Conservation (phyloP, 1,140 invertebrate genomes). For the Leptoteleia sp. region DNA sequence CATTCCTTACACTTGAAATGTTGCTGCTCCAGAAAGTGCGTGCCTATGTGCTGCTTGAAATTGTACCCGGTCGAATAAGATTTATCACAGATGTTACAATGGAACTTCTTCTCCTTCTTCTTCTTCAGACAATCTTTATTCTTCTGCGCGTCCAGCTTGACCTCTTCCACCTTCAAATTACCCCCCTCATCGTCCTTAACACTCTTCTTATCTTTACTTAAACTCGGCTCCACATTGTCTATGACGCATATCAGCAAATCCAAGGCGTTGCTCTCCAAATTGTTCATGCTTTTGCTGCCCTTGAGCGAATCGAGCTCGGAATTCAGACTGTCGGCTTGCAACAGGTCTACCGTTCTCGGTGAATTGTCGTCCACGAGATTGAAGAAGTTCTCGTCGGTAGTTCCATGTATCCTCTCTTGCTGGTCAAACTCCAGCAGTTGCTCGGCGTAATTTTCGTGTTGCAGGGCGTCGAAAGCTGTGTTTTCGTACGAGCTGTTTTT, state of each 20-base stretch:
- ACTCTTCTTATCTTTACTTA: constrained; percentile 14
- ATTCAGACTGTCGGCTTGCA: constrained; percentile 28
- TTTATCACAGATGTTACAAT: constrained; percentile 74
- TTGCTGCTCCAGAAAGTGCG: constrained; percentile 75
- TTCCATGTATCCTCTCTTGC: constrained; percentile 28
- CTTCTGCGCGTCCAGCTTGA: constrained; percentile 30
- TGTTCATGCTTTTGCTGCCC: constrained; percentile 23
- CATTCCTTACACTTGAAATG: constrained; percentile 77
- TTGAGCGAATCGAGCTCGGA: constrained; percentile 36
- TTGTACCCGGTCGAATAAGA: constrained; percentile 74
- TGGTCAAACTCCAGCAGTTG: constrained; percentile 71
- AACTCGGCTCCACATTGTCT: constrained; percentile 43
- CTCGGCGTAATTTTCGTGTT: constrained; percentile 66
- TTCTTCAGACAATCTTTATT: background rate
- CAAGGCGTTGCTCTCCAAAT: constrained; percentile 52
- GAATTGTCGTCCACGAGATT: constrained; percentile 66
- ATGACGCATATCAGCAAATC: constrained; percentile 55
- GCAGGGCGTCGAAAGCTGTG: constrained; percentile 67
- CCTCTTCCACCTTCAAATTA: constrained; percentile 16
- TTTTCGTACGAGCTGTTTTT: constrained; percentile 67
- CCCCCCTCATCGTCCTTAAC: constrained; percentile 4
- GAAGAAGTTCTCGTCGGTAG: constrained; percentile 70
- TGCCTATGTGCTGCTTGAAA: constrained; percentile 76
- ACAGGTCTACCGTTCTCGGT: constrained; percentile 23
- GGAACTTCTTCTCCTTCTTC: constrained; percentile 68